Base-by-base conservation (phyloP, 2,113 vertebrate species). In the Thunnus maccoyii region DNA sequence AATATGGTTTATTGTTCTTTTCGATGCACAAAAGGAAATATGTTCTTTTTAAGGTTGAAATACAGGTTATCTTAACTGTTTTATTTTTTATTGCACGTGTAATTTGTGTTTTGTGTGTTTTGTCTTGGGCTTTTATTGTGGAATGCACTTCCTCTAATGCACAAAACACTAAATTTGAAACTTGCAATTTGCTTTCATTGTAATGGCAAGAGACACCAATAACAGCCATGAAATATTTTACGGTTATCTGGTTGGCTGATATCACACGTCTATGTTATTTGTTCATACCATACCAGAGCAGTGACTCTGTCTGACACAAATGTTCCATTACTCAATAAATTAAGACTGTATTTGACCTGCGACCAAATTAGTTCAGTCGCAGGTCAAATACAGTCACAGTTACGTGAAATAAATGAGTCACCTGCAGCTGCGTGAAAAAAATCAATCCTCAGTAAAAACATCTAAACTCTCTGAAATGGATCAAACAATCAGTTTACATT, bases 241-340 rank as follows among this genome's bases (percentile, higher is more conserved):
- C 9, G 0, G 6, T 55, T 55, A 54, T 55, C 67, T 71, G 3
- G 9, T 20, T 47, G 44, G 68, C 52, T 55, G 55, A 41, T 70
- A 46, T 69, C 20, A 20, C 17, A 54, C 68, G 74, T 72, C 60
- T 48, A 2, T 2, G 0, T 58, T 74, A 61, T 83, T 83, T 62
- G 9, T 32, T 72, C 46, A 2, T 0, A 47, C 64, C 78, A 79
- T 82, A 63, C 86, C 83, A 60, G 17, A 80, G 76, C 65, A 3
- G 13, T 87, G 85, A 83, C 63, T 76, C 64, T 1, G 8, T 82
- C 62, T 72, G 67, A 63, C 62, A 30, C 61, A 3, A 2, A 80
- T 30, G 13, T 51, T 64, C 14, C 30, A 27, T 65, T 17, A 46
- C 71, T 87, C 77, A 48, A 68, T 70, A 58, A 62, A 56, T 69